phyloP scores from a whole-genome alignment of 2,113 vertebrate species.

The Tragelaphus imberbis region DNA sequence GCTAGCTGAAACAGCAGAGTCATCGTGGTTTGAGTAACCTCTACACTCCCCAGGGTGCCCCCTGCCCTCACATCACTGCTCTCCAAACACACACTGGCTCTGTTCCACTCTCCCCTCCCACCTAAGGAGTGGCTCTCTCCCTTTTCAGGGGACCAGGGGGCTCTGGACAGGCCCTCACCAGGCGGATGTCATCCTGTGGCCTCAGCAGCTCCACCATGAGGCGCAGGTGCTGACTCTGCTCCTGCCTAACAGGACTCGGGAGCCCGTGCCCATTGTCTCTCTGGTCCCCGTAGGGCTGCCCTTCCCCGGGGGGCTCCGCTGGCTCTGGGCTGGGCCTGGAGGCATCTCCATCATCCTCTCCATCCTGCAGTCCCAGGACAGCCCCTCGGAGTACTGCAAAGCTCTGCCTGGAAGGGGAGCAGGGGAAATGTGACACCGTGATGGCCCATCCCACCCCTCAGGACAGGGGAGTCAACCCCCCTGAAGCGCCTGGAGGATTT shows the following conservation, averaged over 20 bases:
- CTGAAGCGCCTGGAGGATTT: neutral
- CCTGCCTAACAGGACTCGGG: constrained; percentile 71
- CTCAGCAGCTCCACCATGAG: constrained; percentile 91
- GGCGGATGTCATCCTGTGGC: constrained; percentile 89
- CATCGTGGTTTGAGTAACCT: neutral
- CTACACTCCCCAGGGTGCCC: neutral
- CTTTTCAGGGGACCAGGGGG: neutral
- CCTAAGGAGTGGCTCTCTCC: neutral
- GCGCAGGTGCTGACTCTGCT: constrained; percentile 82
- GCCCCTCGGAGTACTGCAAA: constrained; percentile 93
- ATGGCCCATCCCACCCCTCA: fast-evolving
- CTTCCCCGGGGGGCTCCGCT: neutral
- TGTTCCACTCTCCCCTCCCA: neutral
- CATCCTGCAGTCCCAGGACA: constrained; percentile 86
- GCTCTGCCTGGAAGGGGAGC: constrained; percentile 85
- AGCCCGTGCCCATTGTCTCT: neutral
- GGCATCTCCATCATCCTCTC: constrained; percentile 11
- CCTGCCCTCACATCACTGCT: neutral
- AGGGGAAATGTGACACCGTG: neutral
- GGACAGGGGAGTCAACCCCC: neutral
- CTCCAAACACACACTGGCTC: neutral
- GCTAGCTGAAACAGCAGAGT: neutral
- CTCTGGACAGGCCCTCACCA: constrained; percentile 80
- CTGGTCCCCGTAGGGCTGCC: neutral
- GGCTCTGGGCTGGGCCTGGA: neutral